Evolutionary conservation across 2,888 invertebrate species (phyloP).

Genomic region (Branchipolynoe longqiensis): DNA sequence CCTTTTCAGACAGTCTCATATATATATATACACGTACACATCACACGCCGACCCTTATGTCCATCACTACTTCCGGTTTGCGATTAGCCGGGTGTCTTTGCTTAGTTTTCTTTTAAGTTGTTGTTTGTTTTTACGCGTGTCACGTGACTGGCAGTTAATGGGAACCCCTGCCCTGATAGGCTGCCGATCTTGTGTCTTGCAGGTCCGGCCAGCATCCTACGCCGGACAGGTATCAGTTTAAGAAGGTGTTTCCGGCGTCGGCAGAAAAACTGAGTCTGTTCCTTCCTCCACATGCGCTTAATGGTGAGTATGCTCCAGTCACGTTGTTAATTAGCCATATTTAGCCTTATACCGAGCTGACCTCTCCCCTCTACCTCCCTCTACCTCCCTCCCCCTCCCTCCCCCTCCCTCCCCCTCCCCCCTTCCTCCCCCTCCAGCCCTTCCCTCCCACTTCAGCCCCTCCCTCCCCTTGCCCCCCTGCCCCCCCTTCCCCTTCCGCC

Average conservation of each 20-base stretch:
- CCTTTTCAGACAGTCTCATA: too few species aligned
- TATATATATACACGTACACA: too few species aligned
- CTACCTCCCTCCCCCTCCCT: too few species aligned
- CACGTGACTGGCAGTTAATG: constrained; percentile 29
- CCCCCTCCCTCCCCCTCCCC: too few species aligned
- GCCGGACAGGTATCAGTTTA: constrained; percentile 69
- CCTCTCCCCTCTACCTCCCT: too few species aligned
- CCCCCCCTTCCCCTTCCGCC: too few species aligned
- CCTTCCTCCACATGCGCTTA: constrained; percentile 71
- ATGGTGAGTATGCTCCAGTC: constrained; percentile 63
- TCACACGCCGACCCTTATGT: too few species aligned
- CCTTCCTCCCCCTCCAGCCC: not conserved
- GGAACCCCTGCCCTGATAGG: constrained; percentile 15
- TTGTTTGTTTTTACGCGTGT: not conserved
- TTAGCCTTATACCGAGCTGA: not conserved
- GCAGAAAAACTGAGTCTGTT: constrained; percentile 70
- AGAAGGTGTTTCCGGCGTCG: constrained; percentile 68
- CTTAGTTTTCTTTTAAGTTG: not conserved
- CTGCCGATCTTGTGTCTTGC: not conserved
- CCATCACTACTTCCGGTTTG: too few species aligned
- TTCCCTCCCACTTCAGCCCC: too few species aligned
- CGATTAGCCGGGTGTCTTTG: too few species aligned
- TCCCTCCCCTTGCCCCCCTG: too few species aligned
- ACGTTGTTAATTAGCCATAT: constrained; percentile 31
- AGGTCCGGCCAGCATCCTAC: constrained; percentile 66